Evolutionary conservation across 2,888 invertebrate species (phyloP).

Genomic region (Netelia fuscicornis): DNA sequence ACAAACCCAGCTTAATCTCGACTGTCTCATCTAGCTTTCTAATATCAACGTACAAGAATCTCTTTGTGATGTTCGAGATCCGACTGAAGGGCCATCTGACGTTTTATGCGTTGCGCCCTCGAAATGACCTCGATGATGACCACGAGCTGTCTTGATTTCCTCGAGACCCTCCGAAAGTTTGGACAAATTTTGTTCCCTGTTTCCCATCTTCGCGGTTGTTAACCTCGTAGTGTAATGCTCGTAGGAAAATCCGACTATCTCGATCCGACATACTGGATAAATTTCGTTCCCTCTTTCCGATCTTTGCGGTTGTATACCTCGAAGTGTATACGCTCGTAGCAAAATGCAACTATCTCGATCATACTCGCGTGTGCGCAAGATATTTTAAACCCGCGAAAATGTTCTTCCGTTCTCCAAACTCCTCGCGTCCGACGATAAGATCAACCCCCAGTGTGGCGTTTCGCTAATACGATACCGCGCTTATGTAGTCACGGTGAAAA

Average conservation of each 20-base stretch:
- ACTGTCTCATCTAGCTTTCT: conserved; percentile 9
- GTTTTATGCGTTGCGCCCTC: background rate
- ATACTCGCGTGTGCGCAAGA: background rate
- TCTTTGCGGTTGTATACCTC: too few relatives aligned
- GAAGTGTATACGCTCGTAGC: background rate
- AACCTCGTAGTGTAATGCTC: background rate
- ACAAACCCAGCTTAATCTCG: conserved; percentile 19
- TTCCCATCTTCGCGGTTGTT: too few relatives aligned
- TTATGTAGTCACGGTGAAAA: background rate
- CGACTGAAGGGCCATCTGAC: conserved; percentile 1
- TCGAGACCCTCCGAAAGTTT: background rate
- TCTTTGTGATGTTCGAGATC: background rate
- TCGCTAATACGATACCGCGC: conserved; percentile 31
- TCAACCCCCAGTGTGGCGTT: background rate
- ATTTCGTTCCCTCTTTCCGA: background rate
- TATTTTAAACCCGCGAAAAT: background rate
- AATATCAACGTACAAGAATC: conserved; percentile 34
- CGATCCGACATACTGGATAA: background rate
- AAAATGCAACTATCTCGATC: background rate
- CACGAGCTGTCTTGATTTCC: background rate
- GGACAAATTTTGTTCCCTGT: background rate
- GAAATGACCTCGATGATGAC: background rate
- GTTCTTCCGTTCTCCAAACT: background rate
- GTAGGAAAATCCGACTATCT: background rate
- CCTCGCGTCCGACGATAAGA: conserved; percentile 15